Evolutionary conservation across 64 coral and sea anemone genomes (phyloP).

Genomic region (Hydrozoanthus tunicans): DNA sequence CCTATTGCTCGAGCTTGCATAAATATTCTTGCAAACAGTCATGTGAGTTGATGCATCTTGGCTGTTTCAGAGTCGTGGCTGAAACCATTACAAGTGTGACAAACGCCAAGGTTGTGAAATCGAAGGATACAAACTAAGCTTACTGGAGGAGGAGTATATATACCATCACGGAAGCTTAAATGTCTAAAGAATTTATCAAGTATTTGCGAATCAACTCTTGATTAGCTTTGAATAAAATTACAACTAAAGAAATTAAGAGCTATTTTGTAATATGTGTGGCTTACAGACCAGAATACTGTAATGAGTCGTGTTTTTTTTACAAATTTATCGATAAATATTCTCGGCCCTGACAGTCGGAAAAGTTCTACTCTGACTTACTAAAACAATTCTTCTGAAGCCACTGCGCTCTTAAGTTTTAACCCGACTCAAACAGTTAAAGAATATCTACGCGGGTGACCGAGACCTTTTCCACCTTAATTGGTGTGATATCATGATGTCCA

Average conservation of each 20-base stretch:
- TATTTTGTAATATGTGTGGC: conserved; percentile 1
- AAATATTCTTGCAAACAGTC: too few species aligned
- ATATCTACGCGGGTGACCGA: not conserved
- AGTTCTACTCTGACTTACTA: conserved; percentile 25
- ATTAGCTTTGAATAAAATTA: not conserved
- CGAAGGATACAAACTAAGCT: too few species aligned
- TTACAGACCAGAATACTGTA: conserved; percentile 17
- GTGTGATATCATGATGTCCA: conserved; percentile 22
- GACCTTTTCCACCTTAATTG: conserved; percentile 3
- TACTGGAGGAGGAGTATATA: not conserved
- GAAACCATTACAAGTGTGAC: too few species aligned
- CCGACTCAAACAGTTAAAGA: conserved; percentile 24
- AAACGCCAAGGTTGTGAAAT: too few species aligned
- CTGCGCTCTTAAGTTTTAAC: conserved; percentile 26
- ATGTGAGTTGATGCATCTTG: too few species aligned
- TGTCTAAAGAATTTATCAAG: not conserved
- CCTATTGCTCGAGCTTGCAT: too few species aligned
- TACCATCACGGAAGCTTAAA: conserved; percentile 1
- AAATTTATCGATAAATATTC: conserved; percentile 35
- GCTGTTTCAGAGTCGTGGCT: too few species aligned
- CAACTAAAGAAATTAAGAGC: conserved; percentile 3
- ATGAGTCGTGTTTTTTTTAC: conserved; percentile 16
- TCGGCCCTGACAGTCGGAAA: conserved; percentile 5
- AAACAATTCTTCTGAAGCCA: conserved; percentile 40
- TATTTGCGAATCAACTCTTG: not conserved